A percentile compares a stretch with the other conserved stretches of the same genome.
Conservation (phyloP, 2,797 vertebrate species). For the Triplophysa bombifrons region DNA sequence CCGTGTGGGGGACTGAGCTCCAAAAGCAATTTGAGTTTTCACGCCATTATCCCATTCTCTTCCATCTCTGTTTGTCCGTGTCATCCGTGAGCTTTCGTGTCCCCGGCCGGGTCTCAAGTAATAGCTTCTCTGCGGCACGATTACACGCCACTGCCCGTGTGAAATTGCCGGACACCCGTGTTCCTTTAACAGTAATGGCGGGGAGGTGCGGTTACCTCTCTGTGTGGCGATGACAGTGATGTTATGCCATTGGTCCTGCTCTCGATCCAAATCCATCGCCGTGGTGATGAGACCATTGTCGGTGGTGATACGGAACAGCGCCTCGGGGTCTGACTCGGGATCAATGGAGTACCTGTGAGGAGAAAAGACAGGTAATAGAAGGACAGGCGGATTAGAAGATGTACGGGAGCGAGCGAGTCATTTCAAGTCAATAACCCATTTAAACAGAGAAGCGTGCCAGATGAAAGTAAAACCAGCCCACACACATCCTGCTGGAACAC, state of each 20-base stretch:
- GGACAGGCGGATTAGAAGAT: slow-evolving; percentile 7
- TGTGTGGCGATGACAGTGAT: slow-evolving; percentile 88
- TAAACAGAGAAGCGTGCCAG: slow-evolving; percentile 3
- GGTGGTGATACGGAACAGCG: slow-evolving; percentile 84
- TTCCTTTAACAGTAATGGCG: slow-evolving; percentile 17
- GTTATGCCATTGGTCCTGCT: slow-evolving; percentile 86
- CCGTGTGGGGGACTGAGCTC: not conserved
- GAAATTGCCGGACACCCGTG: slow-evolving; percentile 1
- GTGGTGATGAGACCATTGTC: slow-evolving; percentile 85
- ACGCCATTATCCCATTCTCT: slow-evolving; percentile 8
- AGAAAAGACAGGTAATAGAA: slow-evolving; percentile 8
- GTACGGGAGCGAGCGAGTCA: not conserved
- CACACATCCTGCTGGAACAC: slow-evolving; percentile 1
- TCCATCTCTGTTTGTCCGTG: not conserved
- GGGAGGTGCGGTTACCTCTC: slow-evolving; percentile 75
- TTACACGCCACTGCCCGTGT: slow-evolving; percentile 30
- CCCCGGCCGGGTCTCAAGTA: slow-evolving; percentile 4
- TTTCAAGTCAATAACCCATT: slow-evolving; percentile 17
- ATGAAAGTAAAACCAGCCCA: slow-evolving; percentile 11
- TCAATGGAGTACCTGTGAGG: slow-evolving; percentile 85
- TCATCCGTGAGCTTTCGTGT: slow-evolving; percentile 2
- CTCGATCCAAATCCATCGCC: slow-evolving; percentile 83
- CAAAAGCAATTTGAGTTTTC: slow-evolving; percentile 19
- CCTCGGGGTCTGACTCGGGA: slow-evolving; percentile 84
- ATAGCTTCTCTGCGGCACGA: slow-evolving; percentile 17